Percentiles rank a stretch among this genome's conserved stretches.
Evolutionary conservation across 2,113 vertebrate genomes (phyloP).

Genomic region (Excalfactoria chinensis): DNA sequence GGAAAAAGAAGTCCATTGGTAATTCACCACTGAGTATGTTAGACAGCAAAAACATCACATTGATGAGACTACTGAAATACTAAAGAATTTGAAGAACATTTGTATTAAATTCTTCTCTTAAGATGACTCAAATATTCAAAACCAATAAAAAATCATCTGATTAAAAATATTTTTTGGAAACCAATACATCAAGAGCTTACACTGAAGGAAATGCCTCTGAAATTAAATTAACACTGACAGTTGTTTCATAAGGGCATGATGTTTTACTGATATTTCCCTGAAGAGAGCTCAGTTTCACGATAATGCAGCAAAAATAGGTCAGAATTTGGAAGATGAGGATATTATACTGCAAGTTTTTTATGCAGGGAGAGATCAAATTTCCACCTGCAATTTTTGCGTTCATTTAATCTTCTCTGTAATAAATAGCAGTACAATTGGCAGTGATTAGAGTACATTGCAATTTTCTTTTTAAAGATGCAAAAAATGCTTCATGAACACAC

Average conservation of each 20-base stretch:
- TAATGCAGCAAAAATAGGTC: constrained; percentile 42
- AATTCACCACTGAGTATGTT: not conserved
- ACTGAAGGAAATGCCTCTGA: not conserved
- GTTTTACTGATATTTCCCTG: constrained; percentile 37
- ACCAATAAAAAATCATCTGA: not conserved
- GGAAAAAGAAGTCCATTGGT: not conserved
- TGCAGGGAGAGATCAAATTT: constrained; percentile 24
- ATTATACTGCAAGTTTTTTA: constrained; percentile 4
- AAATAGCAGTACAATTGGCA: constrained; percentile 54
- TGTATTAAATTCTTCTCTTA: not conserved
- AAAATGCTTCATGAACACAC: constrained; percentile 59
- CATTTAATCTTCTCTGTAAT: constrained; percentile 37
- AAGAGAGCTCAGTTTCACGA: constrained; percentile 21
- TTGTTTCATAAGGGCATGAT: constrained; percentile 4
- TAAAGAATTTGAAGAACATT: not conserved
- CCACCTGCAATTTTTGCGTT: constrained; percentile 40
- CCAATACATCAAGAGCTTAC: not conserved
- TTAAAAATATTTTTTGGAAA: constrained; percentile 13
- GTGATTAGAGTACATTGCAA: constrained; percentile 38
- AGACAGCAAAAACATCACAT: not conserved
- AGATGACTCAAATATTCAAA: not conserved
- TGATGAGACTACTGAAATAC: not conserved
- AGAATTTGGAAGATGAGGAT: constrained; percentile 3
- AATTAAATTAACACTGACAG: constrained; percentile 42
- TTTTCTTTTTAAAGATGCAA: constrained; percentile 61